Evolutionary conservation across 2,797 vertebrate genomes (phyloP).

Genomic region (Pelochelys cantorii): DNA sequence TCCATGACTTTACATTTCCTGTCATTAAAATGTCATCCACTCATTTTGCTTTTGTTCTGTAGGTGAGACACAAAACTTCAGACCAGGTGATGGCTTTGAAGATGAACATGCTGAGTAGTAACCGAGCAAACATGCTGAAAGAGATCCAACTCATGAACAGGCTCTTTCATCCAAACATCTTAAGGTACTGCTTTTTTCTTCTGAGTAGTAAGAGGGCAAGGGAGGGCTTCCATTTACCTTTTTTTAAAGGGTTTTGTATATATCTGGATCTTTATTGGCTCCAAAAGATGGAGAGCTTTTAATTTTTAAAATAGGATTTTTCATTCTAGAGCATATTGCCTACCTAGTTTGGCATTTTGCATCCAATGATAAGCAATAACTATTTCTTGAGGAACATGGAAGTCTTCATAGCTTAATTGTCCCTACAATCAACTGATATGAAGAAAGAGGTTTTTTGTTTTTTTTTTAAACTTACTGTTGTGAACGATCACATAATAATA

Average conservation of each 20-base stretch:
- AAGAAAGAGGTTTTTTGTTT: constrained; percentile 8
- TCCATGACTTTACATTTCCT: constrained; percentile 8
- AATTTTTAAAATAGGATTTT: neutral
- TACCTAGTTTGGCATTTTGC: neutral
- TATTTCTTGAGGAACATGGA: neutral
- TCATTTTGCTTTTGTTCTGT: constrained; percentile 39
- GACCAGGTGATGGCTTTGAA: constrained; percentile 98
- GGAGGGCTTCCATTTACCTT: neutral
- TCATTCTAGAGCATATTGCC: neutral
- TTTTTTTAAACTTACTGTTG: neutral
- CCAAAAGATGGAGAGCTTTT: neutral
- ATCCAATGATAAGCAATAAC: neutral
- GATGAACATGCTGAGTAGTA: constrained; percentile 98
- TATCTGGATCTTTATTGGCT: neutral
- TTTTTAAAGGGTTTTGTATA: neutral
- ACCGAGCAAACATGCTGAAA: constrained; percentile 96
- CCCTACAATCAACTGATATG: neutral
- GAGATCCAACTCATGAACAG: constrained; percentile 98
- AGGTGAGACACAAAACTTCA: constrained; percentile 94
- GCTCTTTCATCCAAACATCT: constrained; percentile 93
- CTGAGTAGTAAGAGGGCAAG: neutral
- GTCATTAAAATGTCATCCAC: neutral
- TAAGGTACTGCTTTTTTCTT: constrained; percentile 80
- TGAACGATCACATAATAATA: neutral
- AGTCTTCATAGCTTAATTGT: neutral